Conservation (phyloP, 30 jellyfish, hydroid and myxozoan genomes). For the Mastigias papua region DNA sequence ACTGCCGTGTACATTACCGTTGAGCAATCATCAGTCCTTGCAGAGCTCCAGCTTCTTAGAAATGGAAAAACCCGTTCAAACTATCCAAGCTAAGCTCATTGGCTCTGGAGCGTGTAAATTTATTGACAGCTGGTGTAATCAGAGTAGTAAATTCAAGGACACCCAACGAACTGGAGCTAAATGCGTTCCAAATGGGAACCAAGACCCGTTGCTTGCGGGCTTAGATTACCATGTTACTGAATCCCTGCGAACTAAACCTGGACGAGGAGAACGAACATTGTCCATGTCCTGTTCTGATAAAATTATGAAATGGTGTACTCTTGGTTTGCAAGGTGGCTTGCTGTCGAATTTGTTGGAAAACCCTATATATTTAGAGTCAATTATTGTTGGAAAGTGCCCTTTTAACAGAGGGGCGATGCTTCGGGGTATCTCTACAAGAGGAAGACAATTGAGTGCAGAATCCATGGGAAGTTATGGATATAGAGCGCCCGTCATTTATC, state of each 20-base stretch:
- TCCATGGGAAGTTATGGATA: background rate
- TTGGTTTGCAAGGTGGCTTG: constrained; percentile 93
- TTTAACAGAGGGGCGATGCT: constrained; percentile 55
- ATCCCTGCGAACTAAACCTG: constrained; percentile 89
- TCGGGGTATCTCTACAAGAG: constrained; percentile 81
- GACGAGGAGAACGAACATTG: constrained; percentile 87
- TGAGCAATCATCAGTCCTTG: too few relatives aligned
- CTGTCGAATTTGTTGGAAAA: constrained; percentile 53
- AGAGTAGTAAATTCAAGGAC: constrained; percentile 14
- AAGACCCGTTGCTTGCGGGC: constrained; percentile 82
- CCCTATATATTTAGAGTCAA: constrained; percentile 65
- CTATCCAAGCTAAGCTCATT: background rate
- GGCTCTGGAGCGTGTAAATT: background rate
- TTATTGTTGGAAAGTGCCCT: constrained; percentile 71
- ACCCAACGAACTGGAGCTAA: constrained; percentile 91
- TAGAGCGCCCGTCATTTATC: constrained; percentile 54
- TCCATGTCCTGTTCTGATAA: constrained; percentile 95
- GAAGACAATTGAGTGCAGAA: constrained; percentile 14
- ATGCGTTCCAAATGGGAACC: constrained; percentile 91
- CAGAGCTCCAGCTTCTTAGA: background rate
- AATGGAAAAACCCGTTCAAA: background rate
- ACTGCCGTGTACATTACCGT: too few relatives aligned
- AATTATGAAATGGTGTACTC: constrained; percentile 93
- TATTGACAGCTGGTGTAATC: background rate
- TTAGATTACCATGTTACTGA: constrained; percentile 75